A percentile compares a stretch with the other conserved stretches of the same genome.
phyloP scores from a whole-genome alignment of 2,888 invertebrate genomes.

The Nasonovia ribisnigri region DNA sequence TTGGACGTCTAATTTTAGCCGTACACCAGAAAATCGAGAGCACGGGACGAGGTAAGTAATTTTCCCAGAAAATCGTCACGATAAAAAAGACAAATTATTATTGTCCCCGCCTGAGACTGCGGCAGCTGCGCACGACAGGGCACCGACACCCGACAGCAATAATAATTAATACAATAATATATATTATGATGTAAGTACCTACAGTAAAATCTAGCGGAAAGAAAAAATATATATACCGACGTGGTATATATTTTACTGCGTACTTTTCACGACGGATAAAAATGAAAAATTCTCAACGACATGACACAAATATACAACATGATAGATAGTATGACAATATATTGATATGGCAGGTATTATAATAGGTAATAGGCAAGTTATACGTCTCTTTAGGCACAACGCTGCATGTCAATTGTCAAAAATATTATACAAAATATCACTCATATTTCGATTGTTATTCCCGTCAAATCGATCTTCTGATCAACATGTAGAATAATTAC shows the following conservation, averaged over 20 bases:
- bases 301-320: neutral
- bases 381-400: neutral
- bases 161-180: neutral
- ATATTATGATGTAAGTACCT: neutral
- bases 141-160: neutral
- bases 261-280: neutral
- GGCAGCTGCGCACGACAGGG: neutral
- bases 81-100: constrained; percentile 14
- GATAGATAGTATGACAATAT: neutral
- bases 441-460: neutral
- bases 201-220: neutral
- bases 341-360: neutral
- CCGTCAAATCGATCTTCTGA: neutral
- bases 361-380: neutral
- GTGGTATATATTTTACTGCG: neutral
- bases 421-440: neutral
- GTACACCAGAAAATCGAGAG: neutral
- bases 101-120: neutral
- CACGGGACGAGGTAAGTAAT: neutral
- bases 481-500: neutral
- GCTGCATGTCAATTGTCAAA: neutral
- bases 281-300: neutral
- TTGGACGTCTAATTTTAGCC: constrained; percentile 30
- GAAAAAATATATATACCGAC: neutral
- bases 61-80: neutral